Percentiles rank a stretch among this genome's conserved stretches.
These are phyloP conservation scores for Bovichtus diacanthus DNA, from an alignment of 2,797 vertebrate genomes.

Conservation along the genomic window DNA sequence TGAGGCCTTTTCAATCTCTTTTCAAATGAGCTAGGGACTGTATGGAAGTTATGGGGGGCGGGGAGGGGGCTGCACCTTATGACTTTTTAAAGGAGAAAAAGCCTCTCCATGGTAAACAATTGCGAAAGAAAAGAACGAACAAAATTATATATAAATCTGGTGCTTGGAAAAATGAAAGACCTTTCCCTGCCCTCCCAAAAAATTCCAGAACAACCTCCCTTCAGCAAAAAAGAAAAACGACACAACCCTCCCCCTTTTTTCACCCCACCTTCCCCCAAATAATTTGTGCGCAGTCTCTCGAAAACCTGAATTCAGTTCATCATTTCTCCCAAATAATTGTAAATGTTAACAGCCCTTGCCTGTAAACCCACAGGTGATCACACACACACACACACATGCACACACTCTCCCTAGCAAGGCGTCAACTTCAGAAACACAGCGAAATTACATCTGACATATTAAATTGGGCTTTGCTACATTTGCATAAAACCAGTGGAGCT, in stretches of 20 bases:
- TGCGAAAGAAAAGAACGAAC: neutral
- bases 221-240: neutral
- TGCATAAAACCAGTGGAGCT: constrained; percentile 69
- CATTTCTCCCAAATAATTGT: constrained; percentile 8
- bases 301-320: neutral
- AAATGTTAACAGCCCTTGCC: neutral
- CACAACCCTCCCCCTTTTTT: neutral
- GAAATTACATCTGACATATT: constrained; percentile 63
- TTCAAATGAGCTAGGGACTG: neutral
- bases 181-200: neutral
- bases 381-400: constrained; percentile 6
- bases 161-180: neutral
- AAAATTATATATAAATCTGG: neutral
- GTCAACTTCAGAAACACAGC: constrained; percentile 31
- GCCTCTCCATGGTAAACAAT: neutral
- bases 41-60: neutral
- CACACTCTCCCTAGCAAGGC: neutral
- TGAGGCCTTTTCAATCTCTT: neutral
- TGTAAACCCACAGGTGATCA: constrained; percentile 38
- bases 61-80: neutral
- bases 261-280: neutral
- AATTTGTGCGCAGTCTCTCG: neutral
- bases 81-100: neutral
- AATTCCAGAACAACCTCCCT: neutral
- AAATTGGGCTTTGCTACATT: constrained; percentile 58